Conservation (phyloP, 2,113 vertebrate genomes). For the Emydura subglobosa region DNA sequence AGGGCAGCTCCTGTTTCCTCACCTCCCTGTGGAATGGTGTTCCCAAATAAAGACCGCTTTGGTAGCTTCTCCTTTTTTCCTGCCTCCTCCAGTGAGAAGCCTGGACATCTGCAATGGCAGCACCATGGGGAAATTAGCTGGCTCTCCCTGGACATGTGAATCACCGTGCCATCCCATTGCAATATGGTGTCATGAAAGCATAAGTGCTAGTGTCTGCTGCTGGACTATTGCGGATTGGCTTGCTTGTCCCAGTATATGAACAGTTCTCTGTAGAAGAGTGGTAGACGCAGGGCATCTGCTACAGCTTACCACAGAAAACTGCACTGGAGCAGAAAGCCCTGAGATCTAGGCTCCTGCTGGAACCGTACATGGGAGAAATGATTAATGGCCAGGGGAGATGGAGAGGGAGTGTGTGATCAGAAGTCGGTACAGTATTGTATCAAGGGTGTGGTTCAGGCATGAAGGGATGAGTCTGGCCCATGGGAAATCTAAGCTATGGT, state of each 20-base stretch:
- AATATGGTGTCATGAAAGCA: background rate
- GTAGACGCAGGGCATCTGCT: background rate
- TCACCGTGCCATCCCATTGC: background rate
- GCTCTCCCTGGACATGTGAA: background rate
- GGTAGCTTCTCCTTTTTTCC: background rate
- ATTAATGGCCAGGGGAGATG: background rate
- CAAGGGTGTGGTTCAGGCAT: background rate
- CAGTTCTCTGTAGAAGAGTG: background rate
- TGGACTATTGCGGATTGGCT: background rate
- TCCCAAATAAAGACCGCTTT: background rate
- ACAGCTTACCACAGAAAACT: background rate
- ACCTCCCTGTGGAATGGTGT: background rate
- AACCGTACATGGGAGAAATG: background rate
- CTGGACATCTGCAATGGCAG: background rate
- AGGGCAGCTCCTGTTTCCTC: background rate
- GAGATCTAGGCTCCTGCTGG: background rate
- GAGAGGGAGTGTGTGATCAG: background rate
- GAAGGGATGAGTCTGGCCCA: background rate
- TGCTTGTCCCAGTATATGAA: background rate
- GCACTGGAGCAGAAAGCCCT: background rate
- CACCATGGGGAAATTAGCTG: background rate
- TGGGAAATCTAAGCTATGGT: conserved; percentile 1
- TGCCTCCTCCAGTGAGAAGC: background rate
- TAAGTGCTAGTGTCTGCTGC: background rate
- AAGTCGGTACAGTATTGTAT: background rate